Evolutionary conservation across 1,140 invertebrate genomes (phyloP).

Genomic region (Armadillidium nasatum): DNA sequence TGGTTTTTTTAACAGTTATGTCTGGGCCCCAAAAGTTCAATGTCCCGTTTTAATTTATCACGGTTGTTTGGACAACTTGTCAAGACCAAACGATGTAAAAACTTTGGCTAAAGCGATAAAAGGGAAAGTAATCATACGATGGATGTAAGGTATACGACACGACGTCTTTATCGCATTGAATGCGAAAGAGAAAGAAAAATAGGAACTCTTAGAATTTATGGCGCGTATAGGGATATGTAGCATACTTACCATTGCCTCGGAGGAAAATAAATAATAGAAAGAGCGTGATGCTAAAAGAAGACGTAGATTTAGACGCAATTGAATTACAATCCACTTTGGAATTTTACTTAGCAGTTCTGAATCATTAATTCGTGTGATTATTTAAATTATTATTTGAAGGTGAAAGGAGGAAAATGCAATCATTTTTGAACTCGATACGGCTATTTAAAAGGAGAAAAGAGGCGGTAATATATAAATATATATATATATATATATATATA

Average conservation of each 20-base stretch:
- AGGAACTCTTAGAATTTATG: background rate
- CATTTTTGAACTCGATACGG: too few relatives aligned
- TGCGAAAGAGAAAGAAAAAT: background rate
- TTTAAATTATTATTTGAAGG: too few relatives aligned
- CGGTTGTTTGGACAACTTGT: background rate
- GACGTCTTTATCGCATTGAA: background rate
- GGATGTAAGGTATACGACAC: background rate
- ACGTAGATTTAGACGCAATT: too few relatives aligned
- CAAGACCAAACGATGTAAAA: background rate
- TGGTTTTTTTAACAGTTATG: background rate
- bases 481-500: too few relatives aligned
- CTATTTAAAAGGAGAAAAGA: too few relatives aligned
- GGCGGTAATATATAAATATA: too few relatives aligned
- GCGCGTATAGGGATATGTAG: background rate
- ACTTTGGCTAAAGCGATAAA: background rate
- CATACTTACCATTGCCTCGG: background rate
- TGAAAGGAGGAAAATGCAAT: too few relatives aligned
- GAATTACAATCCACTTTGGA: too few relatives aligned
- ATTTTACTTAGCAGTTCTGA: too few relatives aligned
- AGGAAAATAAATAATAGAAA: too few relatives aligned
- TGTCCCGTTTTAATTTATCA: slow-evolving; percentile 2
- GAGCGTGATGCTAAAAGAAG: too few relatives aligned
- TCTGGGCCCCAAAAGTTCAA: background rate
- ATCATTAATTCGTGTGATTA: too few relatives aligned
- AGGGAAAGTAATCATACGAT: background rate